Conservation (phyloP, 2,797 vertebrate species). For the Hippoglossus hippoglossus region DNA sequence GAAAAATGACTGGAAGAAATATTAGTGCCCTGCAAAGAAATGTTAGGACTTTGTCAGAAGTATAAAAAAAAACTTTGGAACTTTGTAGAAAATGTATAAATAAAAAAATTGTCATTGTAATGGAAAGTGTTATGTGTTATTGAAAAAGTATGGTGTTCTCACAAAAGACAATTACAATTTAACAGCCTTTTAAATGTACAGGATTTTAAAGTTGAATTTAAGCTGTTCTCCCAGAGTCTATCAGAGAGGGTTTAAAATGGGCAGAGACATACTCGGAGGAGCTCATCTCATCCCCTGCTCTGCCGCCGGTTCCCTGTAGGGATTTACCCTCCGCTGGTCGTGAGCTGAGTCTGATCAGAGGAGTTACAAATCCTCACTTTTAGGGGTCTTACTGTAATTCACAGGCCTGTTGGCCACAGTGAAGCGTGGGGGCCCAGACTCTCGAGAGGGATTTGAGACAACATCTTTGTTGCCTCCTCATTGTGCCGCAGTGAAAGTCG, state of each 20-base stretch:
- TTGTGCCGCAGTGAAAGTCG: conserved; percentile 82
- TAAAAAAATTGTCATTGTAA: conserved; percentile 54
- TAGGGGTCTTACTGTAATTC: conserved; percentile 82
- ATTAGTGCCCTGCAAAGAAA: conserved; percentile 55
- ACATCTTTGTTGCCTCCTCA: conserved; percentile 82
- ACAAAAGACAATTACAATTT: background rate
- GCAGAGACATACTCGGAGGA: conserved; percentile 38
- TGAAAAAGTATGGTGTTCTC: conserved; percentile 21
- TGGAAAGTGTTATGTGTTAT: conserved; percentile 42
- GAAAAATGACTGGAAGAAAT: conserved; percentile 72
- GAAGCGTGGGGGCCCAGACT: conserved; percentile 67
- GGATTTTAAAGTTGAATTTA: conserved; percentile 38
- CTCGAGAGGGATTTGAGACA: conserved; percentile 85
- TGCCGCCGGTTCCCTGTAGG: conserved; percentile 50
- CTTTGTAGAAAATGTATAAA: conserved; percentile 47
- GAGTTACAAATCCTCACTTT: conserved; percentile 82
- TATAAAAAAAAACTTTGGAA: conserved; percentile 21
- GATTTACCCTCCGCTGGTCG: conserved; percentile 70
- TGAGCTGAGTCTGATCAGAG: conserved; percentile 80
- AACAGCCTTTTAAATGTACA: background rate
- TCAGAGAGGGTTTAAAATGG: conserved; percentile 46
- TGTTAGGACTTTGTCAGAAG: conserved; percentile 50
- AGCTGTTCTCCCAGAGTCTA: conserved; percentile 22
- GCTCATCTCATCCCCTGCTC: conserved; percentile 62
- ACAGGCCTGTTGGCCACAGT: conserved; percentile 56